A percentile compares a stretch with the other conserved stretches of the same genome.
Conservation (phyloP, 2,888 invertebrate species). For the Prosapia bicincta region DNA sequence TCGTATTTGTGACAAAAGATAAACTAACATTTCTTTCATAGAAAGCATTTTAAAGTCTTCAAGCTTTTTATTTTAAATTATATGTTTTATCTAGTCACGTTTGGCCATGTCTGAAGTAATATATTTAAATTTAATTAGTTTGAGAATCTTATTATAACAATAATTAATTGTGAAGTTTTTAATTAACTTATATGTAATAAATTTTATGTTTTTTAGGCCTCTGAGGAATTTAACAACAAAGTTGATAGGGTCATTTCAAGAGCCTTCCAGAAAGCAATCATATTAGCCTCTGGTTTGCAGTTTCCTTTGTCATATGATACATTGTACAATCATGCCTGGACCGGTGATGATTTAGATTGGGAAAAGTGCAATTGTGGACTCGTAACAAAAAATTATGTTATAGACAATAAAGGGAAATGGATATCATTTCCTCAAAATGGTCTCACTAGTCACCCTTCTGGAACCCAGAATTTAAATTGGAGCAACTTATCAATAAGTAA, state of each 20-base stretch:
- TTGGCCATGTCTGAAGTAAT: too few species aligned
- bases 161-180: too few species aligned
- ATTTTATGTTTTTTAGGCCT: neutral
- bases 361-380: slow-evolving; percentile 18
- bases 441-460: neutral
- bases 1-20: too few species aligned
- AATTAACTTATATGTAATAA: too few species aligned
- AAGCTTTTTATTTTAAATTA: too few species aligned
- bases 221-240: neutral
- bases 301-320: slow-evolving; percentile 10
- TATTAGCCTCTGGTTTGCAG: neutral
- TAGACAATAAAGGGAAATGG: neutral
- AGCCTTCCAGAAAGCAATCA: slow-evolving; percentile 9
- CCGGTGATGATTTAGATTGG: neutral
- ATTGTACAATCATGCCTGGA: slow-evolving; percentile 19
- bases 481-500: neutral
- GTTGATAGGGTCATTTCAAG: neutral
- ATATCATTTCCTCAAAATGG: neutral
- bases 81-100: too few species aligned
- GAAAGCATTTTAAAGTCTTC: too few species aligned
- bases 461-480: neutral
- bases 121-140: too few species aligned
- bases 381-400: neutral
- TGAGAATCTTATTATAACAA: too few species aligned
- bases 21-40: too few species aligned